Conservation (phyloP, 2,113 vertebrate species). For the Sinosuthora webbiana region DNA sequence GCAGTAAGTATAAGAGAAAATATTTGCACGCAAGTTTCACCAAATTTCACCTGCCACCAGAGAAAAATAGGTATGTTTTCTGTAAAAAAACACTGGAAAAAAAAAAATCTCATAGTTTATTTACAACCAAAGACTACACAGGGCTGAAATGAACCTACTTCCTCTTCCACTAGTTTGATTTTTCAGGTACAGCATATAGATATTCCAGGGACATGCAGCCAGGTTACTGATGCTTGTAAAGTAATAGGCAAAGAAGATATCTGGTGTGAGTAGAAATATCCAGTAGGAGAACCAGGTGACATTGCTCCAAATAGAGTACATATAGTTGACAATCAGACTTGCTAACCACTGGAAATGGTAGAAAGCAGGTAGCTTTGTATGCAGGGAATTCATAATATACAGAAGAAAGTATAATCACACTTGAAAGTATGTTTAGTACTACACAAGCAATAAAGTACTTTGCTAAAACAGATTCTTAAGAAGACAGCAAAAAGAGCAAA, state of each 20-base stretch:
- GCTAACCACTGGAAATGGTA: neutral
- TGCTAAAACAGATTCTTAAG: neutral
- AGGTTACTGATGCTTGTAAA: neutral
- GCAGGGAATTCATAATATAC: neutral
- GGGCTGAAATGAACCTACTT: neutral
- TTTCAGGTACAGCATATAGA: neutral
- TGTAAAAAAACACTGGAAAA: neutral
- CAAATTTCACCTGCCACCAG: neutral
- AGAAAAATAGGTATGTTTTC: neutral
- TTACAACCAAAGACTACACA: neutral
- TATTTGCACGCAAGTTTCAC: neutral
- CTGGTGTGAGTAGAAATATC: neutral
- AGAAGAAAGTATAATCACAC: neutral
- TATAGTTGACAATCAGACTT: neutral
- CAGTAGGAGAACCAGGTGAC: neutral
- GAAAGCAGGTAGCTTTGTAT: neutral
- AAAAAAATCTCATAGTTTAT: neutral
- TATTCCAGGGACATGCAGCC: neutral
- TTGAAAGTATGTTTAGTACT: neutral
- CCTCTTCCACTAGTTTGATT: neutral
- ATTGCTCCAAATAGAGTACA: neutral
- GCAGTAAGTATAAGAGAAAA: neutral
- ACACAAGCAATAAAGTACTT: neutral
- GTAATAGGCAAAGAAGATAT: neutral
- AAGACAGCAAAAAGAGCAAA: neutral